phyloP scores from a whole-genome alignment of 2,797 vertebrate genomes.

The Thaleichthys pacificus region DNA sequence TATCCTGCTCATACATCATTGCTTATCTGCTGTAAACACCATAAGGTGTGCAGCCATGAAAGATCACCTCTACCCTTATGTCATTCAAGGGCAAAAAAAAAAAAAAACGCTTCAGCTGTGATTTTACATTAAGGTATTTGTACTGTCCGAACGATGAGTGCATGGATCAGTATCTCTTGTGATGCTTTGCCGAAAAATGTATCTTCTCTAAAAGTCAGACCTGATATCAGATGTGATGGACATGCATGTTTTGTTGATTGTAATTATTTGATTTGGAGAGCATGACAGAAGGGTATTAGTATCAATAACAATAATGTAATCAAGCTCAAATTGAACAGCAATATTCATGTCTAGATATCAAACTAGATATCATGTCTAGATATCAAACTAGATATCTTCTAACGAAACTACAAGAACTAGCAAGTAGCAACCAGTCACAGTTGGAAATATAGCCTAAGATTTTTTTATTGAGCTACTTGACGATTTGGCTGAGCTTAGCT shows the following conservation, averaged over 20 bases:
- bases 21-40: conserved; percentile 66
- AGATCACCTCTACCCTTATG: conserved; percentile 47
- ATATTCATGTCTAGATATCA: not conserved
- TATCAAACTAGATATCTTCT: too few species aligned
- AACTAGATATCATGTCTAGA: not conserved
- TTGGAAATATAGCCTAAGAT: too few species aligned
- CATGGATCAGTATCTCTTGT: not conserved
- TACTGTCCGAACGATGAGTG: not conserved
- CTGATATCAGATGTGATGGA: not conserved
- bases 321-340: too few species aligned
- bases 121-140: conserved; percentile 13
- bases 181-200: not conserved
- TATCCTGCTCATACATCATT: conserved; percentile 64
- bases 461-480: too few species aligned
- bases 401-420: too few species aligned
- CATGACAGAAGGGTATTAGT: too few species aligned
- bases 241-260: not conserved
- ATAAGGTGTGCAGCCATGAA: conserved; percentile 58
- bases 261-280: too few species aligned
- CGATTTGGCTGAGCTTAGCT: too few species aligned
- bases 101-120: not conserved
- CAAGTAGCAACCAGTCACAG: too few species aligned
- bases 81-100: conserved; percentile 57
- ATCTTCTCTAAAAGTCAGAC: not conserved
- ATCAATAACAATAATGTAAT: too few species aligned